Evolutionary conservation across 2,797 vertebrate genomes (phyloP), one percentile per base, ranked within the genome.

Genomic region (Oreonectes daqikongensis): DNA sequence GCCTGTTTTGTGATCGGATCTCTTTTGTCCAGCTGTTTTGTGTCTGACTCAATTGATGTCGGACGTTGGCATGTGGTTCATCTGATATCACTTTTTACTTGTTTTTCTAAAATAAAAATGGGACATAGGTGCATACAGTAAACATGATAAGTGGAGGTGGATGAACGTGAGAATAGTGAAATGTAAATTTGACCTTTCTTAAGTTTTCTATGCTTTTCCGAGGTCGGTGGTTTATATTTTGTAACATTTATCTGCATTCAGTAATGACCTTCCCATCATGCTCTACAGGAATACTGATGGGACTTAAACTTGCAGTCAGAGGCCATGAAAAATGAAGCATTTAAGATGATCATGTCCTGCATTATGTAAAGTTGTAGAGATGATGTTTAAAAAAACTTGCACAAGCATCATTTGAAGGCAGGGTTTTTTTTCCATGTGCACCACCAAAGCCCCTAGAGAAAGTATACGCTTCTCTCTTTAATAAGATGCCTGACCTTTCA

Each of bases 191-290:
- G 79, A 83, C 79, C 75, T 80, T 83, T 78, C 70, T 78, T 78
- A 55, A 68, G 70, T 78, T 68, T 72, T 52, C 55, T 64, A 76
- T 26, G 42, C 80, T 80, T 75, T 84, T 85, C 80, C 81, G 73
- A 74, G 84, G 83, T 87, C 83, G 80, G 73, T 84, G 71, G 80
- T 82, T 85, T 85, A 84, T 85, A 82, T 83, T 60, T 48, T 78
- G 81, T 87, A 80, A 81, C 69, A 82, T 68, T 80, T 84, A 83
- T 87, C 79, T 83, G 82, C 75, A 79, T 87, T 84, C 85, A 71
- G 53, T 81, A 72, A 78, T 85, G 80, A 88, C 85, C 84, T 86
- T 86, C 76, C 72, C 85, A 85, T 75, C 79, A 79, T 82, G 78
- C 72, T 42, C 76, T 76, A 86, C 81, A 72, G 69, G 79, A 84